Percentiles rank a stretch among this genome's conserved stretches.
Evolutionary conservation across 2,797 vertebrate species (phyloP).

Genomic region (Hyperoplus immaculatus): DNA sequence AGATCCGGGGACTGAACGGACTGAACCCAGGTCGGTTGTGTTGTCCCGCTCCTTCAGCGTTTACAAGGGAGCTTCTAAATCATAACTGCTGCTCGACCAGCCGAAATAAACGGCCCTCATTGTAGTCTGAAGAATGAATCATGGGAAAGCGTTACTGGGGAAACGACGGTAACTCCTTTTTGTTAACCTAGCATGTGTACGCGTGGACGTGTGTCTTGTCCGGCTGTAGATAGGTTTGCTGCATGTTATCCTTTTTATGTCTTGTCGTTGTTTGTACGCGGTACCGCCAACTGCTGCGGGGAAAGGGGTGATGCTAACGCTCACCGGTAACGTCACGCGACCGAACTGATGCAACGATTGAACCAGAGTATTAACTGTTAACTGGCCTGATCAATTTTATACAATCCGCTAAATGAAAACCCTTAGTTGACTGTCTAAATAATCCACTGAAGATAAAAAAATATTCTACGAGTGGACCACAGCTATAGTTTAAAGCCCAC

Average conservation of each 20-base stretch:
- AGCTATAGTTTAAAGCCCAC: constrained; percentile 1
- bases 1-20: neutral
- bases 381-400: neutral
- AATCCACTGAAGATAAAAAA: constrained; percentile 4
- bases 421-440: neutral
- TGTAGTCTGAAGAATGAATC: constrained; percentile 64
- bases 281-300: neutral
- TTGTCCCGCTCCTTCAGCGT: neutral
- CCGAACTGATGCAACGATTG: constrained; percentile 33
- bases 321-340: constrained; percentile 3
- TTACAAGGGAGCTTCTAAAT: neutral
- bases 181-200: constrained; percentile 62
- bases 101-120: constrained; percentile 39
- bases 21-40: constrained; percentile 67
- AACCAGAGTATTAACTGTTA: neutral
- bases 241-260: neutral
- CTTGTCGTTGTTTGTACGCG: constrained; percentile 1
- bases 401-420: neutral
- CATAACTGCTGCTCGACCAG: constrained; percentile 64
- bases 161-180: constrained; percentile 80
- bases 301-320: constrained; percentile 34
- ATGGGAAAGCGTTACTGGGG: constrained; percentile 81
- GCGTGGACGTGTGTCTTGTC: neutral
- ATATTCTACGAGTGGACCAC: constrained; percentile 4
- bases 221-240: neutral